Percentiles rank a stretch among this genome's conserved stretches.
phyloP scores from a whole-genome alignment of 2,113 vertebrate species.

The Nanger granti region DNA sequence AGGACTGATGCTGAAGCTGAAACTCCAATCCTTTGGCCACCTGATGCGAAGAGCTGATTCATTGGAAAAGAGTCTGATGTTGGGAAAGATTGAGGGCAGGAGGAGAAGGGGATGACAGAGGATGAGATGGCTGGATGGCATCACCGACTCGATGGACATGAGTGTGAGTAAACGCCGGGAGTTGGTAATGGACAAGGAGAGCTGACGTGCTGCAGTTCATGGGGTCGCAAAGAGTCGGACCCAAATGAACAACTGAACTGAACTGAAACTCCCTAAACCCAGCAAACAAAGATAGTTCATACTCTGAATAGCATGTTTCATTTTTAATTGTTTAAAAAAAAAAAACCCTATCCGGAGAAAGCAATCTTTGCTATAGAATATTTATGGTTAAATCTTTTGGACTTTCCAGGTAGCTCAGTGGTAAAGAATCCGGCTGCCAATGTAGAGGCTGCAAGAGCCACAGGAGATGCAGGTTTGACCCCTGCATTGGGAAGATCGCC shows the following conservation, averaged over 20 bases:
- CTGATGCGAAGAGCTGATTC: background rate
- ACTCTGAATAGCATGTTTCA: background rate
- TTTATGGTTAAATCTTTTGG: background rate
- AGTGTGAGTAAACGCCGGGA: rapidly evolving
- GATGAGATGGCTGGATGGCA: background rate
- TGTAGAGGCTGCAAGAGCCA: background rate
- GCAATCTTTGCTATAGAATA: background rate
- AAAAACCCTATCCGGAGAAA: background rate
- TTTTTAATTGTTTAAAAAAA: background rate
- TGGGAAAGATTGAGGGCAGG: background rate
- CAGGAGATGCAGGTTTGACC: background rate
- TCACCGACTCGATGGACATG: background rate
- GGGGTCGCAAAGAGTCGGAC: rapidly evolving
- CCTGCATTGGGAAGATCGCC: background rate
- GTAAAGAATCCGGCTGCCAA: background rate
- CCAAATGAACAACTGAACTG: background rate
- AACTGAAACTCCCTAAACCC: background rate
- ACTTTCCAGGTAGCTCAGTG: background rate
- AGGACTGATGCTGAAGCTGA: too few relatives aligned
- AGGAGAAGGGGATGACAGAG: background rate
- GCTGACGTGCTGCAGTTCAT: background rate
- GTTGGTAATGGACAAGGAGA: background rate
- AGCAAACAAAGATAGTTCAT: background rate
- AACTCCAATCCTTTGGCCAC: too few relatives aligned
- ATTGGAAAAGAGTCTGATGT: background rate